These are phyloP conservation scores for Syrrhaptes paradoxus DNA, from an alignment of 2,113 vertebrate species.

Conservation along the genomic window DNA sequence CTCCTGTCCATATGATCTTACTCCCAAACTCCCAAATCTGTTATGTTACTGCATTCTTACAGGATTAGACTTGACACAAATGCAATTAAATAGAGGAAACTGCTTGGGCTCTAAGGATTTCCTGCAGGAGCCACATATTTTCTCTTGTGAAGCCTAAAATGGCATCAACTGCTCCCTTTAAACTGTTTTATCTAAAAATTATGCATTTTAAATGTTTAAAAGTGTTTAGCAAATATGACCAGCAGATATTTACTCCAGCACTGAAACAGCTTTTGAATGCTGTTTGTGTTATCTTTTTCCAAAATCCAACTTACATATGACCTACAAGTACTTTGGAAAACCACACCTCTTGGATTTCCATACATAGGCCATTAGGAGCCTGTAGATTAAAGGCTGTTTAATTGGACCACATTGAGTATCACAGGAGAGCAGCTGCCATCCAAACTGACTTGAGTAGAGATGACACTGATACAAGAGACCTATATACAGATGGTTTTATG, in stretches of 20 bases:
- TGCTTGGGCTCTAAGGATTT: neutral
- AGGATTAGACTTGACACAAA: neutral
- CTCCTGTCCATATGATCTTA: neutral
- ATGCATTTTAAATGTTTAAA: neutral
- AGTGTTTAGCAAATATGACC: neutral
- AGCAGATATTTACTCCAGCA: neutral
- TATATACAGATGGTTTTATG: neutral
- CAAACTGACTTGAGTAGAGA: neutral
- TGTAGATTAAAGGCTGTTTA: neutral
- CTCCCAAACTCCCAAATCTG: neutral
- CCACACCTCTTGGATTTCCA: neutral
- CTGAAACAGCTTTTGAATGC: neutral
- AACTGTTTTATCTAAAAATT: neutral
- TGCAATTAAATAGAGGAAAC: neutral
- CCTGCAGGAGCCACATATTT: neutral
- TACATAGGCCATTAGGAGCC: neutral
- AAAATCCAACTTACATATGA: neutral
- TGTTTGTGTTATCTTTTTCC: neutral
- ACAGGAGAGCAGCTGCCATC: neutral
- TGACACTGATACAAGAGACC: neutral
- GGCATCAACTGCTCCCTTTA: neutral
- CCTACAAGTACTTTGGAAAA: neutral
- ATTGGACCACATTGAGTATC: neutral
- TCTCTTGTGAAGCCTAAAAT: neutral
- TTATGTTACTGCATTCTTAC: neutral